These are phyloP conservation scores for Druon quercuslanigerum DNA, from an alignment of 1,140 invertebrate species.

Conservation along the genomic window DNA sequence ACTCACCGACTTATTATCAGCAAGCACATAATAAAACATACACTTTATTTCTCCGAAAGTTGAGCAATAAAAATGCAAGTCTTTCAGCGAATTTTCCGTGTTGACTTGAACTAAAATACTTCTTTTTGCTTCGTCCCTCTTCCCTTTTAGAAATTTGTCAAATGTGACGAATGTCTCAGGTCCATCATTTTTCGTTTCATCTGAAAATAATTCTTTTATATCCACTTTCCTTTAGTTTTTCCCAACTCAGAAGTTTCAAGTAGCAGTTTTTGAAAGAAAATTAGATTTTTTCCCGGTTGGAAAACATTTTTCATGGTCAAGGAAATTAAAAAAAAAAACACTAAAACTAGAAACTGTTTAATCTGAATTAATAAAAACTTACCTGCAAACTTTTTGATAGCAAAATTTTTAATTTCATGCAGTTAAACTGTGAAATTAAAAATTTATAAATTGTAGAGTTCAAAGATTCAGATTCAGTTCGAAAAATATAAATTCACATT, in stretches of 20 bases:
- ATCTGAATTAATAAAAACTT: too few relatives aligned
- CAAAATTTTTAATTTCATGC: too few relatives aligned
- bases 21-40: conserved; percentile 79
- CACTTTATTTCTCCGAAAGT: conserved; percentile 78
- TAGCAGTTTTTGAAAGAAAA: background rate
- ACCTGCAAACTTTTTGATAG: too few relatives aligned
- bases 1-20: conserved; percentile 66
- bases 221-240: background rate
- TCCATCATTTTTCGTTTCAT: background rate
- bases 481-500: too few relatives aligned
- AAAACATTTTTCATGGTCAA: too few relatives aligned
- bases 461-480: too few relatives aligned
- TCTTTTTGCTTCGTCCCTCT: conserved; percentile 77
- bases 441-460: too few relatives aligned
- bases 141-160: conserved; percentile 59
- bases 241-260: background rate
- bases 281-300: too few relatives aligned
- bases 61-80: conserved; percentile 80
- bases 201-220: background rate
- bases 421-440: too few relatives aligned
- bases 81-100: conserved; percentile 78
- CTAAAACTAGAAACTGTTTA: too few relatives aligned
- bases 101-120: conserved; percentile 81
- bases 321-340: too few relatives aligned
- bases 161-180: conserved; percentile 49